phyloP scores from a whole-genome alignment of 2,797 vertebrate genomes.

The Euphonia xanthogaster region DNA sequence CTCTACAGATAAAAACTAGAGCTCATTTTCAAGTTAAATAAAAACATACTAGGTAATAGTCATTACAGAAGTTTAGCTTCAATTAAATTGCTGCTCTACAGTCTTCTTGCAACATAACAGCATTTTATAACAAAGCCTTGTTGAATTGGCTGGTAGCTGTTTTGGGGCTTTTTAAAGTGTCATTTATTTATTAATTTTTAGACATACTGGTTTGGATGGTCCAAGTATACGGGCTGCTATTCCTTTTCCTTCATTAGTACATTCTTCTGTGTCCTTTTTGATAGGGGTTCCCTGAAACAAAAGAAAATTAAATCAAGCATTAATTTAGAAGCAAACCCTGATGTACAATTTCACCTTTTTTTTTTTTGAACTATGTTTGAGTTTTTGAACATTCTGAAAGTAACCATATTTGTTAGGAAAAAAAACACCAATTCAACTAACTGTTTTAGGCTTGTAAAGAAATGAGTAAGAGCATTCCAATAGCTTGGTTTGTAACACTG shows the following conservation, averaged over 20 bases:
- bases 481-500: not conserved
- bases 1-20: not conserved
- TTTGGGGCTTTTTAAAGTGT: not conserved
- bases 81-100: not conserved
- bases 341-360: not conserved
- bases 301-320: not conserved
- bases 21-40: not conserved
- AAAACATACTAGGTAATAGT: not conserved
- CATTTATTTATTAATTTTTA: not conserved
- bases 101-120: not conserved
- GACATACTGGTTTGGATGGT: conserved; percentile 91
- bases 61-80: not conserved
- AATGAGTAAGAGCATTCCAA: not conserved
- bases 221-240: conserved; percentile 93
- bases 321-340: not conserved
- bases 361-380: not conserved
- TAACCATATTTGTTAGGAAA: not conserved
- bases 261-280: conserved; percentile 92
- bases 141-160: not conserved
- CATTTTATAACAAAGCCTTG: not conserved
- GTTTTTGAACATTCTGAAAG: not conserved
- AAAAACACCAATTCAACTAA: not conserved
- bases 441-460: not conserved
- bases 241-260: conserved; percentile 88
- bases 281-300: conserved; percentile 79